Evolutionary conservation across 1,140 invertebrate genomes (phyloP), one percentile per base, ranked within the genome.

Genomic region (Halictus rubicundus): DNA sequence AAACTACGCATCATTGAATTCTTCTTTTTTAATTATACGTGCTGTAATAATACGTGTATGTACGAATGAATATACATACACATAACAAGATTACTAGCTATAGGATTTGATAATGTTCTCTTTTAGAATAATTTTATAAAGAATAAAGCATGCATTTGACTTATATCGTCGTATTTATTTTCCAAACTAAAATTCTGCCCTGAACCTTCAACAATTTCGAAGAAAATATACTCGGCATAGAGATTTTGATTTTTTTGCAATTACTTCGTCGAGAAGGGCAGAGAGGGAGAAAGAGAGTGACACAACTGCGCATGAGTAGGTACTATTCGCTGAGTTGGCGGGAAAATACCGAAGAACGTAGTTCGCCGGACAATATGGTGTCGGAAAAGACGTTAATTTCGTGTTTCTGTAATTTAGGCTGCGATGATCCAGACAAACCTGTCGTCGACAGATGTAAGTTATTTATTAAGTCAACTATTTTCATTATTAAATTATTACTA

Each of bases 361-460:
- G 54, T 64, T 49, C 3, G 73, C 7, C 21, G 1, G 37, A 14
- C 73, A 89, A 87, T 78, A 93, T 93, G 92, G 86, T 89, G 60
- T 78, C 68, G 2, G 82, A 81, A 65, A 83, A 90, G 39, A 81
- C 68, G 37, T 86, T 93, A 39, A 54, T 77, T n/a, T 78, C 84
- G 21, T 79, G 90, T 59, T 92, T 93, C 21, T 42, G 86, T 12
- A 73, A 77, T 37, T 81, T 91, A 16, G 88, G 90, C 8, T 89
- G 84, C 63, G 75, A 75, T 54, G 72, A 88, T 25, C 76, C 89
- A 9, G 77, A 77, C 60, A 82, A 90, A 16, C 78, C 77, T 16
- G 71, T 89, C 69, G 37, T 92, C 9, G 69, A 88, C 25, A 91
- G 90, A 88, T 92, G 92, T 92, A 80, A 92, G 92, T 88, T 66